phyloP scores from a whole-genome alignment of 2,797 vertebrate genomes.

The Anabas testudineus region DNA sequence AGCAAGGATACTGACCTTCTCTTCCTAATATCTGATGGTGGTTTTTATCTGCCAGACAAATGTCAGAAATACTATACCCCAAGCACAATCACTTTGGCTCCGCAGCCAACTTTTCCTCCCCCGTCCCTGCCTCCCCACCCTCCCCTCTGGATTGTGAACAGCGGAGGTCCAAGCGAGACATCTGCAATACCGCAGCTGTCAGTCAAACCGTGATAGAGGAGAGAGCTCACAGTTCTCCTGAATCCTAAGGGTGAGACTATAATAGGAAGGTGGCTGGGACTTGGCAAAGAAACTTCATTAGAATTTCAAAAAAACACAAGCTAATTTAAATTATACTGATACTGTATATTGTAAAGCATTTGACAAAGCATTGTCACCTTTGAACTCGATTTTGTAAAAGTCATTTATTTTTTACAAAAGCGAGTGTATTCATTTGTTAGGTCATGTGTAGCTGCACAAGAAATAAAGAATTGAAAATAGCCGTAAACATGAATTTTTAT shows the following conservation, averaged over 20 bases:
- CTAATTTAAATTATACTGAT: slow-evolving; percentile 13
- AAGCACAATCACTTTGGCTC: slow-evolving; percentile 77
- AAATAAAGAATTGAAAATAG: not conserved
- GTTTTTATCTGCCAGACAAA: slow-evolving; percentile 84
- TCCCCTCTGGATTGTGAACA: slow-evolving; percentile 46
- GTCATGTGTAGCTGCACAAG: not conserved
- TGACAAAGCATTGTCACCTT: slow-evolving; percentile 14
- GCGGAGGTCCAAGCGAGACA: slow-evolving; percentile 55
- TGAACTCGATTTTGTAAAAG: slow-evolving; percentile 2
- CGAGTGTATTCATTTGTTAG: slow-evolving; percentile 1
- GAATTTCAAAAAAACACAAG: slow-evolving; percentile 44
- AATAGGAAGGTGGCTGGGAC: slow-evolving; percentile 18
- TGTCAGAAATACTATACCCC: slow-evolving; percentile 83
- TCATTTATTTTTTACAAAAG: slow-evolving; percentile 19
- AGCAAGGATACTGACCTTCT: slow-evolving; percentile 81
- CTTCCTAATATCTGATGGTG: slow-evolving; percentile 79
- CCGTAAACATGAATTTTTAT: not conserved
- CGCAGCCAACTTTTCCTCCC: slow-evolving; percentile 39
- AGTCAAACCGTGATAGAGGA: slow-evolving; percentile 58
- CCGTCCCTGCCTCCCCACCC: not conserved
- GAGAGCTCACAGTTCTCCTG: slow-evolving; percentile 43
- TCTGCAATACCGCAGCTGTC: slow-evolving; percentile 73
- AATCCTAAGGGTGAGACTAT: slow-evolving; percentile 34
- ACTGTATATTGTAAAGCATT: slow-evolving; percentile 21
- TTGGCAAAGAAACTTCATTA: slow-evolving; percentile 36